Percentiles rank a stretch among this genome's conserved stretches.
Conservation (phyloP, 2,797 vertebrate species). For the Phalanger gymnotis region DNA sequence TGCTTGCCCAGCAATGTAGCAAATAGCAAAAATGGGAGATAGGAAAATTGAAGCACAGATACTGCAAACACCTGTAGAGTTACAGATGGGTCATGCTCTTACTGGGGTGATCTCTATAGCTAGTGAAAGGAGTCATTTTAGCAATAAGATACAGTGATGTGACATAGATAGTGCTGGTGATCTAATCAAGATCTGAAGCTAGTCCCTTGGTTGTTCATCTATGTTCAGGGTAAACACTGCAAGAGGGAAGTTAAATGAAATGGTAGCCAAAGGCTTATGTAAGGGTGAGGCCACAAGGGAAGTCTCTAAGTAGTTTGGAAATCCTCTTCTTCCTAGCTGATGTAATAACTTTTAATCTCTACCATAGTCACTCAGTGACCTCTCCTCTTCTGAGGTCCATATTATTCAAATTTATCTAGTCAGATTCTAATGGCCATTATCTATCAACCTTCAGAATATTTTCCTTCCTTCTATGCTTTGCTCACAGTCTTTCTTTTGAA, state of each 20-base stretch:
- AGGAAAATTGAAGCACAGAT: not conserved
- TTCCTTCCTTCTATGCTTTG: not conserved
- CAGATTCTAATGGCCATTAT: not conserved
- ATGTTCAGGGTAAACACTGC: not conserved
- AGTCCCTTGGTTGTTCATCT: not conserved
- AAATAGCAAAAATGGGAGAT: not conserved
- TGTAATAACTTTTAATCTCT: no score
- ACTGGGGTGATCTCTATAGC: not conserved
- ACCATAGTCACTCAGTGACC: no score
- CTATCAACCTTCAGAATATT: not conserved
- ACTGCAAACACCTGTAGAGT: not conserved
- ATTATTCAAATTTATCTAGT: not conserved
- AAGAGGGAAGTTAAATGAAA: not conserved
- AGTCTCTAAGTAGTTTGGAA: not conserved
- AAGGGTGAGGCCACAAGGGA: not conserved
- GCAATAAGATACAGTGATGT: not conserved
- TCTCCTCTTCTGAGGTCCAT: not conserved
- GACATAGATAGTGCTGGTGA: not conserved
- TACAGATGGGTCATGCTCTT: not conserved
- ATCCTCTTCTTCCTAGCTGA: not conserved
- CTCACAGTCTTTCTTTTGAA: not conserved
- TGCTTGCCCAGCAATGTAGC: not conserved
- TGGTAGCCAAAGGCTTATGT: not conserved
- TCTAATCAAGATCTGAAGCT: not conserved
- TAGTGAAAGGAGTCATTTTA: not conserved